These are phyloP conservation scores for Botia kubotai DNA, from an alignment of 2,797 vertebrate genomes.

Conservation along the genomic window DNA sequence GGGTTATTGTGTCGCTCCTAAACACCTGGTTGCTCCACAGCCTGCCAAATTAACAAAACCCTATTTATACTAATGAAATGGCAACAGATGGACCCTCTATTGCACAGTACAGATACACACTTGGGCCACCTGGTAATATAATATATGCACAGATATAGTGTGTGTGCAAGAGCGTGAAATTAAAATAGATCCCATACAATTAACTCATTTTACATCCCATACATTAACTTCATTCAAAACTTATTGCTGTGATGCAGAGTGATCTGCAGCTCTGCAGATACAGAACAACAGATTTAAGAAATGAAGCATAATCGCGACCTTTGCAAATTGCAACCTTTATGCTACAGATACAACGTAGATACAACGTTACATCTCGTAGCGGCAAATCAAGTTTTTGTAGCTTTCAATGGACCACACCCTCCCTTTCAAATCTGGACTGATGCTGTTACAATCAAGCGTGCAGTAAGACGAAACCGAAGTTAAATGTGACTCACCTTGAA, in stretches of 20 bases:
- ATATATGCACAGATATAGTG: constrained; percentile 10
- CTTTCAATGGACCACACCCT: background rate
- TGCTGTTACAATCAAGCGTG: constrained; percentile 4
- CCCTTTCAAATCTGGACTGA: constrained; percentile 28
- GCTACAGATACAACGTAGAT: too few relatives aligned
- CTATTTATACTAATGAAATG: constrained; percentile 20
- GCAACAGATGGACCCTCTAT: constrained; percentile 32
- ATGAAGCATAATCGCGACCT: background rate
- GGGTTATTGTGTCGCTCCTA: background rate
- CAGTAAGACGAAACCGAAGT: constrained; percentile 19
- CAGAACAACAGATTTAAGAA: background rate
- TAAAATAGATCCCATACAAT: constrained; percentile 1
- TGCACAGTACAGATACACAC: constrained; percentile 12
- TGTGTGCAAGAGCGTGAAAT: constrained; percentile 8
- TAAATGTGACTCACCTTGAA: constrained; percentile 53
- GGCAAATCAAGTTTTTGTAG: background rate
- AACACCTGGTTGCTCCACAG: constrained; percentile 11
- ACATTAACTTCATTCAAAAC: constrained; percentile 4
- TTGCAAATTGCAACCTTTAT: background rate
- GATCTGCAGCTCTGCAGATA: background rate
- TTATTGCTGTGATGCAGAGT: background rate
- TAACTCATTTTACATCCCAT: background rate
- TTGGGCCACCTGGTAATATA: constrained; percentile 15
- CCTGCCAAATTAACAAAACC: constrained; percentile 9
- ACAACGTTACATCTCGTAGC: background rate